Base-by-base conservation (phyloP, 2,888 invertebrate genomes). In the Macrophya alboannulata region DNA sequence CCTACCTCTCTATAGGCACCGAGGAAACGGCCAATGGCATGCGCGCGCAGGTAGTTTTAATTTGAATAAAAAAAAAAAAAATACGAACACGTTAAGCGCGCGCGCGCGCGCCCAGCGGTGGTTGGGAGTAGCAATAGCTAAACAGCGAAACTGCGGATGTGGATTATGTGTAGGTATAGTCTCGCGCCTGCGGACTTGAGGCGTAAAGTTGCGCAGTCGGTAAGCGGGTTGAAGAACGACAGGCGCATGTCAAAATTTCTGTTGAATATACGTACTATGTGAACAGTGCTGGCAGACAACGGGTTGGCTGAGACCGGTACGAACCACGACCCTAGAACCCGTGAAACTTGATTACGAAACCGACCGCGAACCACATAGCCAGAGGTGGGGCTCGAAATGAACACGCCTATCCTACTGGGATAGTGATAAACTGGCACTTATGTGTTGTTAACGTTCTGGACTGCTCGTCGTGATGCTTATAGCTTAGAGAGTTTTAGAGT, bases 371-470 rank as follows among this genome's bases (percentile, higher is more conserved):
- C 43, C 74, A n/a, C 45, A 74, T 45, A 74, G 21, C 68, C 17
- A 21, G 79, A 62, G 79, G 79, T 81, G 79, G 79, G 48, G 79
- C 79, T 51, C 37, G 12, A n/a, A 59, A 10, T 12, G 79, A 59
- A 59, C 59, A 59, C 79, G 79, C 79, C 79, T 81, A 62, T 62
- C 21, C 40, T 45, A 37, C 72, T 72, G 43, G 40, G 62, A 12
- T 81, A n/a, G 62, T 62, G 62, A 62, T 81, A 62, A 81, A 81
- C 59, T 21, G 79, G 79, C 79, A 81, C 79, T 81, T 81, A 81
- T 77, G 48, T 31, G 12, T 59, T 59, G 79, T 81, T 81, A 81
- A 62, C 59, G 77, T 51, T 31, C 25, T 51, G 77, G 37, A 55
- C 51, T 31, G 77, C 72, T 72, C 17, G 43, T 15, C 10, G 1